Evolutionary conservation across 1,140 invertebrate species (phyloP).

Genomic region (Melanaphis sacchari): DNA sequence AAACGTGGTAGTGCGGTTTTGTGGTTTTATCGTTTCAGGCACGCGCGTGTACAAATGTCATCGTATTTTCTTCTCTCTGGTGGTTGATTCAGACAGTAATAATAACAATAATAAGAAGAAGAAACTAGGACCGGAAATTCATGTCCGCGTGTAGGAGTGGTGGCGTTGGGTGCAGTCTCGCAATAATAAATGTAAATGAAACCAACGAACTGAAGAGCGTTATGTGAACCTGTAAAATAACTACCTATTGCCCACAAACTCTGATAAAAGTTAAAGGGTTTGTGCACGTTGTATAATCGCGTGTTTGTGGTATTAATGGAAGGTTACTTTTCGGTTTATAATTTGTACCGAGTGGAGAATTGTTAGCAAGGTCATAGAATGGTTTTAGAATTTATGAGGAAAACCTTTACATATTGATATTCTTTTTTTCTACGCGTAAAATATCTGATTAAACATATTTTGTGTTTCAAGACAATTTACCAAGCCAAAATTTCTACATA

Average conservation of each 20-base stretch:
- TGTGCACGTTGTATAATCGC: neutral
- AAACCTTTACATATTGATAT: neutral
- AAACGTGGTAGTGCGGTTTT: neutral
- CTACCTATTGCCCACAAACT: neutral
- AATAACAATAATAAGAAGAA: neutral
- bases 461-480: neutral
- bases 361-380: neutral
- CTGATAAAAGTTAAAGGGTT: neutral
- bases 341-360: neutral
- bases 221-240: neutral
- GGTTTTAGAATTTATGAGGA: neutral
- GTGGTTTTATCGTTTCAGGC: neutral
- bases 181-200: slow-evolving; percentile 11
- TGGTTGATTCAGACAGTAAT: neutral
- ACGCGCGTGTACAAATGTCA: neutral
- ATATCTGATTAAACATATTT: neutral
- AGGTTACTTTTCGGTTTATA: neutral
- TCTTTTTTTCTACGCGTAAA: neutral
- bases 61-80: slow-evolving; percentile 10
- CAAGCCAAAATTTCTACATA: neutral
- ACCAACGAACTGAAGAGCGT: neutral
- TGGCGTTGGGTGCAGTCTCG: neutral
- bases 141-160: neutral
- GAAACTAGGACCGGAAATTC: neutral
- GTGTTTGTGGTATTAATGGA: neutral